Percentiles rank a stretch among this genome's conserved stretches.
phyloP scores from a whole-genome alignment of 2,888 invertebrate species.

The Aquatica leii region DNA sequence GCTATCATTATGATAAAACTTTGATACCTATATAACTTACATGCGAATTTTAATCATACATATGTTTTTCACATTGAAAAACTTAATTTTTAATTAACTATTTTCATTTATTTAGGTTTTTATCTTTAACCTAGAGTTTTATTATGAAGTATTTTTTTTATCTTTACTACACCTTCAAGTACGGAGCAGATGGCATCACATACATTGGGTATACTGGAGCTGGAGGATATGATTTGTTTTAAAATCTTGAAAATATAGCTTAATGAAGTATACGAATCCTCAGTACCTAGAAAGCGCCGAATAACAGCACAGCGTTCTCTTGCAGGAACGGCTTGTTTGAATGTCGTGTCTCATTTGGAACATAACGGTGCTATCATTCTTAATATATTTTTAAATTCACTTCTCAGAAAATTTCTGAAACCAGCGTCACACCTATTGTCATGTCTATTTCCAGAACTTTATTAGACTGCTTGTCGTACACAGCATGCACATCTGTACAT shows the following conservation, averaged over 20 bases:
- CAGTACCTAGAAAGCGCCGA: background rate
- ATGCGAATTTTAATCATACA: background rate
- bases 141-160: background rate
- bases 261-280: background rate
- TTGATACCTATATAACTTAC: conserved; percentile 1
- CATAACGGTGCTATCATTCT: background rate
- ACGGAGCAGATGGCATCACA: conserved; percentile 3
- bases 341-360: background rate
- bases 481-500: too few species aligned
- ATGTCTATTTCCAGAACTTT: too few species aligned
- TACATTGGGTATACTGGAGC: background rate
- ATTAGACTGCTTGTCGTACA: too few species aligned
- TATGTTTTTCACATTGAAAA: background rate
- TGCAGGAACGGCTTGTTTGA: background rate
- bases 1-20: background rate
- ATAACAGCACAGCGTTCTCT: background rate
- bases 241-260: background rate
- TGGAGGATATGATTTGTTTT: conserved; percentile 2
- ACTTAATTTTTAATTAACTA: background rate
- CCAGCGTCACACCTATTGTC: too few species aligned
- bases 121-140: too few species aligned
- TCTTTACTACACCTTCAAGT: background rate
- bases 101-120: background rate
- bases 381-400: conserved; percentile 1
- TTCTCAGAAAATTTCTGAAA: background rate